These are phyloP conservation scores for Delphinapterus leucas DNA, from an alignment of 2,113 vertebrate genomes.

Conservation along the genomic window DNA sequence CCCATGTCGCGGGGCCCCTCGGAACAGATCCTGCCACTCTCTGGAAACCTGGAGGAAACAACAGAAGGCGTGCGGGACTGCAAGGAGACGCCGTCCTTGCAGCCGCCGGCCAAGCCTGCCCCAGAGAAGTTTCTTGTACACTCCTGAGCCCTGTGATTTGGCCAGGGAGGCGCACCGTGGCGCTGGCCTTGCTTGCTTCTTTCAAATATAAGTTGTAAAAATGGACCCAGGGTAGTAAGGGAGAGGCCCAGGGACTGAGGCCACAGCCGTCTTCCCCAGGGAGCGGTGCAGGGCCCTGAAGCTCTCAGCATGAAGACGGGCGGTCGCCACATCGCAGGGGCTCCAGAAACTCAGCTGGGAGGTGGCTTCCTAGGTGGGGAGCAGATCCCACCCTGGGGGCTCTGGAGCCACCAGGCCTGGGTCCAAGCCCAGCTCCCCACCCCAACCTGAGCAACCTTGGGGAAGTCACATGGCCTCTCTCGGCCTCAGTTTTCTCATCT, in stretches of 20 bases:
- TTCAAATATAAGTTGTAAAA: not conserved
- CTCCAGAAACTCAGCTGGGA: not conserved
- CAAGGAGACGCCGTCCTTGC: rapidly evolving
- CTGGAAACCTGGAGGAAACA: not conserved
- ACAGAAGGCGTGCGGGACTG: not conserved
- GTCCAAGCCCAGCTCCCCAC: not conserved
- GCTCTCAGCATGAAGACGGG: no score
- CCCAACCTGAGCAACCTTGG: not conserved
- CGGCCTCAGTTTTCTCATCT: not conserved
- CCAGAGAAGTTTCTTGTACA: rapidly evolving
- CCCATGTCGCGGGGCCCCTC: rapidly evolving
- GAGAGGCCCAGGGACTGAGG: not conserved
- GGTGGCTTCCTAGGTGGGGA: not conserved
- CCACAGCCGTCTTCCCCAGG: not conserved
- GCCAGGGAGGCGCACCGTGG: rapidly evolving
- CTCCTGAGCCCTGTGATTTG: rapidly evolving
- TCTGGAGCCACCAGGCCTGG: not conserved
- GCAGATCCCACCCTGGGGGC: not conserved
- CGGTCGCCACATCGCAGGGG: rapidly evolving
- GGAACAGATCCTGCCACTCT: rapidly evolving
- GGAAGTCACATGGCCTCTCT: not conserved
- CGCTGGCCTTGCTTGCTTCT: rapidly evolving
- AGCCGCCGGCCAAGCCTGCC: rapidly evolving
- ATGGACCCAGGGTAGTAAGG: not conserved
- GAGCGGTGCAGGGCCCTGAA: not conserved